Base-by-base conservation (phyloP, 1,140 invertebrate genomes). In the Drosophila repleta region DNA sequence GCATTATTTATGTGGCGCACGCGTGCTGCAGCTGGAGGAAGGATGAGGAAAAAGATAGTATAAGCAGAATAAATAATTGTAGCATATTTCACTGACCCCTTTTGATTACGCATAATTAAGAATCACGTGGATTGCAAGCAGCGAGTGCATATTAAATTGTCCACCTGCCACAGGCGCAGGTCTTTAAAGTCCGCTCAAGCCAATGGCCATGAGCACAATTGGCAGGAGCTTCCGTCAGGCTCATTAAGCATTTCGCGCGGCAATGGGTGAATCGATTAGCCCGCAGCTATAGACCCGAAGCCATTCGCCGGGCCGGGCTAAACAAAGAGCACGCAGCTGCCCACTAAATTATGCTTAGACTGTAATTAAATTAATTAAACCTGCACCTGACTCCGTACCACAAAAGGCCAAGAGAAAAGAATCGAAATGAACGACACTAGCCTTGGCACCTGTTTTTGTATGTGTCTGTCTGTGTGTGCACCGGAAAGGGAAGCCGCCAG, bases 281-380 rank as follows among this genome's bases (percentile, higher is more conserved):
- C 58, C 32, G n/a, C 11, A 35, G 53, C 35, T 10, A 10, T 1
- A 41, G 11, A 21, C 41, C 7, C 35, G 17, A 71, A 35, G 45
- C 41, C 13, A 46, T 5, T 26, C n/a, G 17, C 17, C 3, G 21
- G 20, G n/a, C 21, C 20, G 24, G 41, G 63, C 55, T 76, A 72
- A 83, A 69, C 74, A 68, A 51, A 65, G 45, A 52, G 64, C 82
- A 87, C 74, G 82, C 82, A 82, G 63, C 70, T 87, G 83, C 64
- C 82, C 82, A 88, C 72, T 88, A 87, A 89, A 87, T 87, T 87
- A 87, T 83, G 79, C 83, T 87, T 88, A 88, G 83, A 79, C 79
- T 87, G 83, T 87, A 87, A 87, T 87, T 87, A 83, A 87, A 87
- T 87, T 87, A 87, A 87, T 87, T 87, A 87, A 87, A 73, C 72